Evolutionary conservation across 2,888 invertebrate species (phyloP).

Genomic region (Acronicta aceris): DNA sequence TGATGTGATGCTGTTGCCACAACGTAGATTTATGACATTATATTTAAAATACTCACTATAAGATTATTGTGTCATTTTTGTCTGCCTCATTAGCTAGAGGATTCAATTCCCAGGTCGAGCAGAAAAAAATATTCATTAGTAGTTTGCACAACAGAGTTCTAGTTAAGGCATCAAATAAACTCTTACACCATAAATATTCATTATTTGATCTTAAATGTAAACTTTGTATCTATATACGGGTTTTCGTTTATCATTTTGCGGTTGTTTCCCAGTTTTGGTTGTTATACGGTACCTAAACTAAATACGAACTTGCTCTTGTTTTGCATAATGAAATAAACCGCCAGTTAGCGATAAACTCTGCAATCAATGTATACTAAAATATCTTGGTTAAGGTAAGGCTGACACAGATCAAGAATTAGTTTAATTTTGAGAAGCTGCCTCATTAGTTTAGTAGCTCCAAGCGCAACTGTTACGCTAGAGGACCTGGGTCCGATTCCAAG

Average conservation of each 20-base stretch:
- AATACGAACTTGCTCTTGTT: slow-evolving; percentile 74
- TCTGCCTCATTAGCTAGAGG: no score
- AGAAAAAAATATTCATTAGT: slow-evolving; percentile 34
- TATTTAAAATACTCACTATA: no score
- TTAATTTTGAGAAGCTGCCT: slow-evolving; percentile 24
- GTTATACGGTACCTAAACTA: slow-evolving; percentile 70
- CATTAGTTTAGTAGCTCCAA: no score
- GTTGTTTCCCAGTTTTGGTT: slow-evolving; percentile 55
- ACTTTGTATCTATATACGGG: slow-evolving; percentile 52
- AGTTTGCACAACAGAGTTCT: slow-evolving; percentile 37
- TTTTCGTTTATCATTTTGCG: slow-evolving; percentile 76
- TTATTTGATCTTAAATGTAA: slow-evolving; percentile 73
- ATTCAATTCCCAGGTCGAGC: no score
- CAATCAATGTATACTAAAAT: slow-evolving; percentile 61
- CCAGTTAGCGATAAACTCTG: slow-evolving; percentile 67
- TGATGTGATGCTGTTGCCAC: not conserved
- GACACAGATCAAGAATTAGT: slow-evolving; percentile 29
- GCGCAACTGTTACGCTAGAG: no score
- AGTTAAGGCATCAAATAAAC: slow-evolving; percentile 67
- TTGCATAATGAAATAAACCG: slow-evolving; percentile 82
- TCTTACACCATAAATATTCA: slow-evolving; percentile 73
- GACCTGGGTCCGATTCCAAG: no score
- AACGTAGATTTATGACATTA: no score
- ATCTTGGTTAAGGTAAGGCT: slow-evolving; percentile 26
- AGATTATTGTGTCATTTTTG: no score